Conservation (phyloP, 2,888 invertebrate genomes). For the Eledone cirrhosa region DNA sequence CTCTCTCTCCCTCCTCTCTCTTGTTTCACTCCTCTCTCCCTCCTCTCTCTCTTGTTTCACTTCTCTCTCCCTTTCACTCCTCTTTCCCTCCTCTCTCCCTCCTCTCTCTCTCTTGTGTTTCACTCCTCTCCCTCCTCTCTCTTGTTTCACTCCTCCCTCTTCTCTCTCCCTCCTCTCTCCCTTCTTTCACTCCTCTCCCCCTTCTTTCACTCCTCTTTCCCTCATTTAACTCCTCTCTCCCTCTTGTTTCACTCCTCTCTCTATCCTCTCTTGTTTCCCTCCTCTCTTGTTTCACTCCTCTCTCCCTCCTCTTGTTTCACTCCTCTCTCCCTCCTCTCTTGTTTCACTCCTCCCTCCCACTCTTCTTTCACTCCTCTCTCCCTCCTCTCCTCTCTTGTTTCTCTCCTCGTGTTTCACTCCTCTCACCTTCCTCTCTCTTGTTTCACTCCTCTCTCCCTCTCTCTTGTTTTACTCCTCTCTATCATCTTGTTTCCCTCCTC, state of each 20-base stretch:
- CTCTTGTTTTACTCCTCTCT: no score
- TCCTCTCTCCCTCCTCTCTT: no score
- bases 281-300: neutral
- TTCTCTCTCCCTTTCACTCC: conserved; percentile 31
- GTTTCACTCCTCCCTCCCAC: no score
- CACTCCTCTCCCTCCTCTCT: neutral
- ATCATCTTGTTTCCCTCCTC: no score
- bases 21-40: conserved; percentile 30
- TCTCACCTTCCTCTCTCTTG: no score
- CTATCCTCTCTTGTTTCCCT: conserved; percentile 33
- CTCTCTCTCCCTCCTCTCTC: conserved; percentile 17
- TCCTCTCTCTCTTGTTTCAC: neutral
- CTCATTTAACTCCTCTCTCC: conserved; percentile 28
- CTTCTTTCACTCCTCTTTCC: neutral
- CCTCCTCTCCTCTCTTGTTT: no score
- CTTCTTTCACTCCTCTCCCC: neutral
- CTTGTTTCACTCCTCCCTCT: neutral
- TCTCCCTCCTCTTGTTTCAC: no score
- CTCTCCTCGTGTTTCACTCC: no score
- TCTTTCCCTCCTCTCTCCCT: conserved; percentile 31
- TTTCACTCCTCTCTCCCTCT: no score
- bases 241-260: conserved; percentile 37
- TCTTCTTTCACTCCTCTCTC: no score
- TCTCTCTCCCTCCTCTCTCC: neutral
- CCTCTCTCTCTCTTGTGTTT: neutral